These are phyloP conservation scores for Flexamia atlantica DNA, from an alignment of 2,888 invertebrate species.

Conservation along the genomic window DNA sequence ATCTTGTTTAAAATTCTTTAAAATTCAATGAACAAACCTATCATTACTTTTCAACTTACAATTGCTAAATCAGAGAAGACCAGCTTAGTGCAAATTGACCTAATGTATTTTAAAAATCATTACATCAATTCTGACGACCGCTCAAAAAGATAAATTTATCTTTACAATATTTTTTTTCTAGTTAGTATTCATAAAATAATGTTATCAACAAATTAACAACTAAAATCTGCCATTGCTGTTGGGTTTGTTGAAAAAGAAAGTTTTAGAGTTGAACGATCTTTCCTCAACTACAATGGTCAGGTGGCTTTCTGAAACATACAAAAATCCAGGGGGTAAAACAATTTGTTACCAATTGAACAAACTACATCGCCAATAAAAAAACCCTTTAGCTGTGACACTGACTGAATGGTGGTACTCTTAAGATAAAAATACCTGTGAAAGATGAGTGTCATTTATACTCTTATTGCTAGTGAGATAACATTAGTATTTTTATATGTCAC, in stretches of 20 bases:
- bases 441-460: too few species aligned
- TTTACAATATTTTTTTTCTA: constrained; percentile 2
- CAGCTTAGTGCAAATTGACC: constrained; percentile 11
- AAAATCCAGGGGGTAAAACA: not conserved
- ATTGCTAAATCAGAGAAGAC: constrained; percentile 7
- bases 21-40: constrained; percentile 54
- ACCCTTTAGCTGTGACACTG: too few species aligned
- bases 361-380: too few species aligned
- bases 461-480: too few species aligned
- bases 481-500: too few species aligned
- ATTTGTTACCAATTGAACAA: too few species aligned
- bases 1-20: constrained; percentile 8
- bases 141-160: constrained; percentile 6
- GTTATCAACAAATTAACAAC: constrained; percentile 54
- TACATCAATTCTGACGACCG: constrained; percentile 5
- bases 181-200: constrained; percentile 45
- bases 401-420: too few species aligned
- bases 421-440: too few species aligned
- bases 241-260: constrained; percentile 39
- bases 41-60: constrained; percentile 8
- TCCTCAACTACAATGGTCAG: constrained; percentile 52
- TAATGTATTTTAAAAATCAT: constrained; percentile 26
- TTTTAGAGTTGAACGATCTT: constrained; percentile 52
- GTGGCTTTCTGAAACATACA: constrained; percentile 52
- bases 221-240: constrained; percentile 54